Base-by-base conservation (phyloP, 2,888 invertebrate genomes). In the Synanthedon myopaeformis region DNA sequence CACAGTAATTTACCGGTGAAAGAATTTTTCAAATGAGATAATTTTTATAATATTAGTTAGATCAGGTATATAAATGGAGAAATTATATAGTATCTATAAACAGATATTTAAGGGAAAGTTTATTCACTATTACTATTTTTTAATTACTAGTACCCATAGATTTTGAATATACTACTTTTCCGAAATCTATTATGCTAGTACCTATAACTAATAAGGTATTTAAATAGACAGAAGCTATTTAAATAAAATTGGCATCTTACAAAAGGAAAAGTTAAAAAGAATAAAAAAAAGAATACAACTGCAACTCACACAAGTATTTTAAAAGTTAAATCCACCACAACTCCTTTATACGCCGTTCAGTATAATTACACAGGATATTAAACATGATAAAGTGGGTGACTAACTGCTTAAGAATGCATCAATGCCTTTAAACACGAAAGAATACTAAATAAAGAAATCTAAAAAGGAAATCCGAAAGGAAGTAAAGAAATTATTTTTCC, bases 401-500 rank as follows among this genome's bases (percentile, higher is more conserved):
- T 53, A 42, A 52, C 52, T 56, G 10, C 55, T 58, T 23, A n/a
- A 45, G 14, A 45, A 45, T 13, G 45, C 45, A 45, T 45, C 13
- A 28, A 12, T 51, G 51, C 6, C 51, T 19, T 19, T 35, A 35
- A 51, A 51, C 13, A 51, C 12, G 45, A 45, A 45, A 45, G 45
- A 13, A n/a, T 13, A 35, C 35, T 35, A 35, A 35, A 35, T 35
- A 35, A 35, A 35, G 35, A 35, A 35, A 35, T 10, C 35, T 35
- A 35, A 35, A 35, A 35, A 10, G 35, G 35, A 35, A 10, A 35
- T 35, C 3, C 3, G 35, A 35, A 35, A 10, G 35, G 35, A 35
- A 35, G 10, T 35, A 35, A 35, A 35, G 10, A 10, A 8, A 2
- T 35, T 35, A 6, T 10, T 35, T 35, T 10, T 35, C 5, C 23